Evolutionary conservation across 2,797 vertebrate species (phyloP).

Genomic region (Hirundo rustica): DNA sequence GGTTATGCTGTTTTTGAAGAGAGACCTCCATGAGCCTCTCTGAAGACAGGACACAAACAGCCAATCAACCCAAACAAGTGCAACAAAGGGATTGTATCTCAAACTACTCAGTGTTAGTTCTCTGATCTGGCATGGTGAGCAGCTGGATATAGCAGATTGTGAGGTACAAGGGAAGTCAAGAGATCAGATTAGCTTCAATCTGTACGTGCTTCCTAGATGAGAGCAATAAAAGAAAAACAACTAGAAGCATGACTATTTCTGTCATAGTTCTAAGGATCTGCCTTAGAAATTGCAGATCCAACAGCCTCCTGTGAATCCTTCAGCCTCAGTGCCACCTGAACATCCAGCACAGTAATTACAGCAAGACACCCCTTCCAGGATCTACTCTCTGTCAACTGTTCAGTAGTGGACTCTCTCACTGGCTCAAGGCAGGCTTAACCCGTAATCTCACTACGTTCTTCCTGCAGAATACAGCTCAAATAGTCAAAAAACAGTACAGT

Average conservation of each 20-base stretch:
- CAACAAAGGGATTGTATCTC: background rate
- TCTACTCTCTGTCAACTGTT: background rate
- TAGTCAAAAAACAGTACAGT: background rate
- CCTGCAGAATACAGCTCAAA: background rate
- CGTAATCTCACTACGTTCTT: background rate
- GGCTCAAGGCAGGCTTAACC: background rate
- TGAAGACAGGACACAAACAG: background rate
- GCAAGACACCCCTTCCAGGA: background rate
- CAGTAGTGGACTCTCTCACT: background rate
- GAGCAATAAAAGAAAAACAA: background rate
- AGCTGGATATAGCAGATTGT: background rate
- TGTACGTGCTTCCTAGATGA: background rate
- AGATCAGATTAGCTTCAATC: background rate
- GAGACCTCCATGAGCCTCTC: background rate
- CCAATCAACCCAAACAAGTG: background rate
- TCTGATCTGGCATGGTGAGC: background rate
- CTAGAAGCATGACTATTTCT: background rate
- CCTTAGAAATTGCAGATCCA: background rate
- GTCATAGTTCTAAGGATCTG: background rate
- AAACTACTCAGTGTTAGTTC: background rate
- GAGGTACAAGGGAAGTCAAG: background rate
- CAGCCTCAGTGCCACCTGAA: background rate
- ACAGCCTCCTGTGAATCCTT: background rate
- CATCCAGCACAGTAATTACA: background rate
- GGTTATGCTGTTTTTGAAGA: background rate